These are phyloP conservation scores for Cosmorhoe ocellata DNA, from an alignment of 2,888 invertebrate species.

Conservation along the genomic window DNA sequence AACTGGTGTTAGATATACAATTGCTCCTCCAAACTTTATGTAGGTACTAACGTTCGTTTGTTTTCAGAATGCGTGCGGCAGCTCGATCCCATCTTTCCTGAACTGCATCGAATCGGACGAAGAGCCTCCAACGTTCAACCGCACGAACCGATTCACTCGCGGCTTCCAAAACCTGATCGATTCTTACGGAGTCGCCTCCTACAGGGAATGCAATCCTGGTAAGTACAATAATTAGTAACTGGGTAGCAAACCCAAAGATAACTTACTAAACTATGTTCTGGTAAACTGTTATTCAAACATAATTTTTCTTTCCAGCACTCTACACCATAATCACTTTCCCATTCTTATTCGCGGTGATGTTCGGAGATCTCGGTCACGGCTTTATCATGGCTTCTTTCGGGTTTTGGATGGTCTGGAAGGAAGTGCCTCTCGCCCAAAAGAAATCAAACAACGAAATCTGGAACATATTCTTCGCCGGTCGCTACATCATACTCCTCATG, in stretches of 20 bases:
- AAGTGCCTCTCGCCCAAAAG: constrained; percentile 87
- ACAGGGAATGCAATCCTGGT: constrained; percentile 96
- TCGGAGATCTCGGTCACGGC: constrained; percentile 97
- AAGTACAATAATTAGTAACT: constrained; percentile 24
- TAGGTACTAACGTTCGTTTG: not conserved
- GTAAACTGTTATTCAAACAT: not conserved
- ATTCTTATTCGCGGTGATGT: constrained; percentile 98
- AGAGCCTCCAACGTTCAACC: constrained; percentile 94
- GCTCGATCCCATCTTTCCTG: constrained; percentile 95
- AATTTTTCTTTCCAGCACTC: constrained; percentile 82
- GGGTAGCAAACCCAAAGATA: no score
- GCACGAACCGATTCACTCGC: constrained; percentile 95
- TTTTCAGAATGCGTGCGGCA: constrained; percentile 86
- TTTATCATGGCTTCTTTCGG: constrained; percentile 91
- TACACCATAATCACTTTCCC: constrained; percentile 96
- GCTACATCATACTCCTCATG: constrained; percentile 98
- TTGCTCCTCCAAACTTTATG: no score
- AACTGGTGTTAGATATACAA: no score
- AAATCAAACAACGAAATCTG: constrained; percentile 93
- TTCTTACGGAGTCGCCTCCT: constrained; percentile 95
- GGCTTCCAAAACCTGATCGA: constrained; percentile 97
- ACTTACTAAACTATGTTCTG: no score
- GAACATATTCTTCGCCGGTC: constrained; percentile 98
- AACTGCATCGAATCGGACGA: constrained; percentile 92
- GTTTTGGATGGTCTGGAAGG: constrained; percentile 89